Percentiles rank a stretch among this genome's conserved stretches.
Conservation (phyloP, 2,888 invertebrate species). For the Sepiola atlantica region DNA sequence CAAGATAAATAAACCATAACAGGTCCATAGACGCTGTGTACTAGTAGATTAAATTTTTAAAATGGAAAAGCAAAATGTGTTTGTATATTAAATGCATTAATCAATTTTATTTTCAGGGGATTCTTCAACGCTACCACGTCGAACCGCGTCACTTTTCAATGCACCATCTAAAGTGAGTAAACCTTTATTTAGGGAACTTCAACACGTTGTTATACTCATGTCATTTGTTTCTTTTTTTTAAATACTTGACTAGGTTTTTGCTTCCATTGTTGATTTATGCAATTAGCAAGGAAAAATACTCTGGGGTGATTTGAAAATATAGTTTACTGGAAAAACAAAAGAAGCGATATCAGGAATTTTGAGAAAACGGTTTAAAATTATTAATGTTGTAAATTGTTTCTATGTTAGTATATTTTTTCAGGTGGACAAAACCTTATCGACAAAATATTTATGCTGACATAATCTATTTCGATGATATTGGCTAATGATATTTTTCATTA, state of each 20-base stretch:
- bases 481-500: no score
- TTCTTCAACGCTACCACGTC: conserved; percentile 45
- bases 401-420: no score
- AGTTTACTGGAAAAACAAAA: no score
- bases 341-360: no score
- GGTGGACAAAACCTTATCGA: no score
- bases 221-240: not conserved
- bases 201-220: not conserved
- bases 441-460: no score
- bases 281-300: not conserved
- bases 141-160: conserved; percentile 44
- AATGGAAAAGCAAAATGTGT: not conserved
- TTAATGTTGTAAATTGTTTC: no score
- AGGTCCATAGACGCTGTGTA: no score
- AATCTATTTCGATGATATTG: no score
- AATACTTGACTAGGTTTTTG: not conserved
- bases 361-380: no score
- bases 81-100: not conserved
- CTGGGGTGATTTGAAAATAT: not conserved
- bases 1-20: no score
- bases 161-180: conserved; percentile 33
- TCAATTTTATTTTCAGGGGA: not conserved
- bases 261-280: not conserved
- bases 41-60: not conserved
- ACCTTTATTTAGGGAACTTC: not conserved